Evolutionary conservation across 2,797 vertebrate species (phyloP).

Genomic region (Perodicticus potto): DNA sequence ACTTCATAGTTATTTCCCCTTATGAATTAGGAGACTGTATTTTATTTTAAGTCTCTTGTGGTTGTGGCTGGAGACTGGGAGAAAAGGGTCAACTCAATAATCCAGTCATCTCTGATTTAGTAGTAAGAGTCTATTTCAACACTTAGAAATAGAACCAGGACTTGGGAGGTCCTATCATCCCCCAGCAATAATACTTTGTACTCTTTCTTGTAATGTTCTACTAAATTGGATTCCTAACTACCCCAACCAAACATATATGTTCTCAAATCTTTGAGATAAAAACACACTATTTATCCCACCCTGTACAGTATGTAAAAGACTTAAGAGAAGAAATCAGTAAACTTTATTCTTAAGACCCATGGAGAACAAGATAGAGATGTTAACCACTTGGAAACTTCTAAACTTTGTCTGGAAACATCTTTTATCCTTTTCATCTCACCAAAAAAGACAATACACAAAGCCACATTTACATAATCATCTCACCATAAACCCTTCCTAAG

Average conservation of each 20-base stretch:
- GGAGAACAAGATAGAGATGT: constrained; percentile 9
- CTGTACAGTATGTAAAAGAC: not conserved
- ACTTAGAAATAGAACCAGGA: not conserved
- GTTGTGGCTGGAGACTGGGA: not conserved
- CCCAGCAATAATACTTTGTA: not conserved
- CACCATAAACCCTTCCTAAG: constrained; percentile 7
- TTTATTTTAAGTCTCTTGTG: constrained; percentile 47
- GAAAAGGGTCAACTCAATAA: not conserved
- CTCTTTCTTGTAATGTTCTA: not conserved
- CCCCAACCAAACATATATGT: not conserved
- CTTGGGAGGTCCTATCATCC: not conserved
- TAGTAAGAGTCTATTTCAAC: not conserved
- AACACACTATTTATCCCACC: not conserved
- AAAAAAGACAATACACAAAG: constrained; percentile 17
- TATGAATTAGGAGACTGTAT: constrained; percentile 32
- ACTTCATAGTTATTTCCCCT: constrained; percentile 49
- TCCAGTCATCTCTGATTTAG: constrained; percentile 12
- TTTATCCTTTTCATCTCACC: constrained; percentile 21
- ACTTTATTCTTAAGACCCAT: constrained; percentile 8
- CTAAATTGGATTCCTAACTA: not conserved
- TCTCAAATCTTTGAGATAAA: not conserved
- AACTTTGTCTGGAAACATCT: not conserved
- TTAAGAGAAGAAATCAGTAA: constrained; percentile 1
- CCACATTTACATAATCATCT: not conserved
- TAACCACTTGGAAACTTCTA: not conserved